Evolutionary conservation across 2,797 vertebrate species (phyloP).

Genomic region (Esox masquinongy): DNA sequence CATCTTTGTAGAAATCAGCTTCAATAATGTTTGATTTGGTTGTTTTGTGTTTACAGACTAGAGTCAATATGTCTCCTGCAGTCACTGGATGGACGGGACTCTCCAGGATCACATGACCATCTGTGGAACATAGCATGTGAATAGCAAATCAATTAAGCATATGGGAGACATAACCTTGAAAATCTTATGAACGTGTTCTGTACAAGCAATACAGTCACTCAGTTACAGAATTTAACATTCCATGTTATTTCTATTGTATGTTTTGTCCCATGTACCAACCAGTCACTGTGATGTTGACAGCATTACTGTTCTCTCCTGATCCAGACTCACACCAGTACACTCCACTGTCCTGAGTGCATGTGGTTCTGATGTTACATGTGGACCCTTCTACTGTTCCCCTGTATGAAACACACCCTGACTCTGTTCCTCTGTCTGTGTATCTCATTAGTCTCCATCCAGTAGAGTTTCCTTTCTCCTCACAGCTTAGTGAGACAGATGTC

Average conservation of each 20-base stretch:
- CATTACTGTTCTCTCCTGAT: background rate
- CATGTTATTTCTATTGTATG: too few relatives aligned
- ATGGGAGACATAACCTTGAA: background rate
- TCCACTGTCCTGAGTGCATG: background rate
- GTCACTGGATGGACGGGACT: background rate
- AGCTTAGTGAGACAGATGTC: too few relatives aligned
- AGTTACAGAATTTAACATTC: too few relatives aligned
- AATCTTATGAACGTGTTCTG: background rate
- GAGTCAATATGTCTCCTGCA: background rate
- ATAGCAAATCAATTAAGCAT: background rate
- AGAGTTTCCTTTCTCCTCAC: too few relatives aligned
- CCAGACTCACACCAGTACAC: background rate
- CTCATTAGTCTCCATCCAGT: too few relatives aligned
- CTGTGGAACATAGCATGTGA: background rate
- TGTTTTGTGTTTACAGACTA: background rate
- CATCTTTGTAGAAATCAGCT: constrained; percentile 1
- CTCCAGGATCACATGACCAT: background rate
- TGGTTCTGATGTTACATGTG: background rate
- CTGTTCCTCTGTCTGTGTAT: too few relatives aligned
- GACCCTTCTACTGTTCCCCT: background rate
- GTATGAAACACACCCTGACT: too few relatives aligned
- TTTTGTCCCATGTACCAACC: too few relatives aligned
- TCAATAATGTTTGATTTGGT: background rate
- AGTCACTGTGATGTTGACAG: background rate
- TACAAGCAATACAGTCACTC: background rate